Conservation (phyloP, 2,888 invertebrate genomes). For the Tetanocera ferruginea region DNA sequence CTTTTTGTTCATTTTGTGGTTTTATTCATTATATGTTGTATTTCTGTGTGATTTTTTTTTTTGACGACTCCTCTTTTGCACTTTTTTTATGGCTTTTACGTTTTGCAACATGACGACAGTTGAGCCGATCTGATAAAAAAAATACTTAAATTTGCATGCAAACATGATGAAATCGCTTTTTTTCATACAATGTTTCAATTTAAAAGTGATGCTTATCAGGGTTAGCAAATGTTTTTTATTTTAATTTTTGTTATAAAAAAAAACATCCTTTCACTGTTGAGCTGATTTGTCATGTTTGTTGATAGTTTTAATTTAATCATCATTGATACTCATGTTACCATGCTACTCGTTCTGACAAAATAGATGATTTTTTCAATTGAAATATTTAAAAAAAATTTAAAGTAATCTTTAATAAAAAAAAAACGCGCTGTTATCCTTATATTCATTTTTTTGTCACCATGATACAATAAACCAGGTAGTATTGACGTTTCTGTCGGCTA, state of each 20-base stretch:
- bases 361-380: too few species aligned
- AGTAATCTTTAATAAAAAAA: too few species aligned
- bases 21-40: not conserved
- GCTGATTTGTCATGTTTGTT: not conserved
- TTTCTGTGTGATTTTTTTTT: not conserved
- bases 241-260: not conserved
- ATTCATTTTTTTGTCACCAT: too few species aligned
- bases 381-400: too few species aligned
- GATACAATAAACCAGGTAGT: too few species aligned
- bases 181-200: not conserved
- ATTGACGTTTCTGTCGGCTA: too few species aligned
- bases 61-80: not conserved
- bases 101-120: conserved; percentile 31
- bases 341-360: too few species aligned
- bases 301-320: not conserved
- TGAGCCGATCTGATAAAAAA: conserved; percentile 30
- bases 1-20: conserved; percentile 5
- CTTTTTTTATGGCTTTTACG: not conserved
- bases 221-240: not conserved
- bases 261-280: not conserved
- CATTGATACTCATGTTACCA: too few species aligned
- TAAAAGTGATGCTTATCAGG: not conserved
- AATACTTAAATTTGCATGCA: conserved; percentile 23
- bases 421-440: too few species aligned
- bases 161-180: conserved; percentile 13